Base-by-base conservation (phyloP, 2,888 invertebrate species). In the Ophioninae sp. region DNA sequence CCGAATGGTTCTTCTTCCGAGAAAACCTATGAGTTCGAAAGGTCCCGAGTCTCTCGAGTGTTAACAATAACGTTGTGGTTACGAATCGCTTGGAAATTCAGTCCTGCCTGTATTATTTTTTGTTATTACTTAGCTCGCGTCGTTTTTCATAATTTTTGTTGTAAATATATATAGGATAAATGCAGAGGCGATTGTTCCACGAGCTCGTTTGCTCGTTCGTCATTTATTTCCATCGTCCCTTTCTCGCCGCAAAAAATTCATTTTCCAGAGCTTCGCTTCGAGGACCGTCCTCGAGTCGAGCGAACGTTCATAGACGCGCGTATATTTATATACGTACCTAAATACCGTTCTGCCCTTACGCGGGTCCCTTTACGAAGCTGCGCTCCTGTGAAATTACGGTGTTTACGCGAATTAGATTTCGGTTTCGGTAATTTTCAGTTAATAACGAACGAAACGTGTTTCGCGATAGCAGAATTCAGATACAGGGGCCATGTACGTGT, bases 391-490 rank as follows among this genome's bases (percentile, higher is more conserved):
- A 88, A 88, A 91, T 91, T 90, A 90, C 90, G 88, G 91, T 91
- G 89, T 91, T 91, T 91, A 90, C 91, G 89, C 88, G 91, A 91
- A 91, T 91, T 91, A 91, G 90, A 91, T 91, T 91, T 91, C 85
- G 91, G 90, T 90, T 91, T 91, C 90, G 91, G 91, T 91, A 91
- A 91, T 91, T 91, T 91, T 91, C 90, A 89, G 91, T 90, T 91
- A 91, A 91, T 91, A 90, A 91, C 90, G 88, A 87, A 88, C 79
- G 81, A 75, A 78, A 79, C 78, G 86, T 82, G 86, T 86, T 61
- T 83, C 63, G 30, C 79, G 68, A 56, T 74, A 37, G 71, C 65
- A 71, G 68, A 69, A 71, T 68, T 68, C 39, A 59, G 37, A 9
- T 68, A 37, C 37, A 61, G 30, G 63, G 37, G 41, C 17, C 17